Evolutionary conservation across 2,797 vertebrate species (phyloP), one percentile per base, ranked within the genome.

Genomic region (Lemur catta): DNA sequence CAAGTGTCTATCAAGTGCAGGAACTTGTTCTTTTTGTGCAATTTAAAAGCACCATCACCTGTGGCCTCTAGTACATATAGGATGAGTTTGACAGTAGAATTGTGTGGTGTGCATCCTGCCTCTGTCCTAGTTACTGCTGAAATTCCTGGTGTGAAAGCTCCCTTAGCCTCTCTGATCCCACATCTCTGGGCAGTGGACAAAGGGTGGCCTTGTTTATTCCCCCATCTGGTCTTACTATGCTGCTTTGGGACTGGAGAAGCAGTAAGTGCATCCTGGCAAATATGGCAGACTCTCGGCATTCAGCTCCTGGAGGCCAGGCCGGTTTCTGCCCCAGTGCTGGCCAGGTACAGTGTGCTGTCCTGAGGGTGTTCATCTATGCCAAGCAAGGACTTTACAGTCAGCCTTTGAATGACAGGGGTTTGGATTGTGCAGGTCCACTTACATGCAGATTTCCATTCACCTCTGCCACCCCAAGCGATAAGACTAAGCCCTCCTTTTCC

Each of bases 71-170:
- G 33, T 91, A 41, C 79, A 67, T 84, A 57, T 11, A 3, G 30
- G 50, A 38, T 90, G 65, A 93, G 67, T 93, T 81, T 93, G 84
- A 71, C 65, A 82, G 57, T 92, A 88, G 78, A 96, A 95, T 76
- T 89, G 78, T 89, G 17, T 92, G 41, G 43, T 76, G 9, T 93
- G 85, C 30, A 59, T 94, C 9, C 33, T 94, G 46, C 46, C 57
- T 95, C n/a, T 94, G 17, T 30, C 65, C 50, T 69, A 74, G 20
- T 92, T 93, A 88, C 20, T 89, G 71, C 86, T 94, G 59, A 87
- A 63, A 43, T 84, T 95, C 48, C 72, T 95, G 59, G 33, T 38
- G 1, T 69, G n/a, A 86, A 48, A 79, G n/a, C 10, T 75, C 30
- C 85, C 50, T 74, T 72, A 94, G 46, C 33, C 20, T 80, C 22